phyloP scores from a whole-genome alignment of 2,888 invertebrate genomes.

The Dicyrtoma fusca region DNA sequence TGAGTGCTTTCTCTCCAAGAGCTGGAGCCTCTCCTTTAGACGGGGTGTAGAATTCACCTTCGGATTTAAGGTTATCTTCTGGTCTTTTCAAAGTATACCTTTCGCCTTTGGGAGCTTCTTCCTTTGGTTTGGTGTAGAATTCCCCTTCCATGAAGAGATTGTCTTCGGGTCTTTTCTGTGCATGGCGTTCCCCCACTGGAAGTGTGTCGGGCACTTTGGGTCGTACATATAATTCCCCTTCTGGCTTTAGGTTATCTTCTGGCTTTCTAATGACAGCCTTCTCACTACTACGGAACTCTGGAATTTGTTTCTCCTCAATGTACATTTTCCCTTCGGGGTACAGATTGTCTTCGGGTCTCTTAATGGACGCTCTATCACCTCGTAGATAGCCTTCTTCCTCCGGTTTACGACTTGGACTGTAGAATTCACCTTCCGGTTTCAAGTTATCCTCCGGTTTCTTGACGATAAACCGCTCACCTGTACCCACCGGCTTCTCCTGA shows the following conservation, averaged over 20 bases:
- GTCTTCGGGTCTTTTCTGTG: slow-evolving; percentile 60
- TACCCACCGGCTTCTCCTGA: slow-evolving; percentile 56
- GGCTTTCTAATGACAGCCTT: slow-evolving; percentile 59
- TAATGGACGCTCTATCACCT: slow-evolving; percentile 59
- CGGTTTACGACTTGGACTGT: slow-evolving; percentile 59
- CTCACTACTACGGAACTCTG: slow-evolving; percentile 23
- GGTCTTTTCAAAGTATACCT: slow-evolving; percentile 59
- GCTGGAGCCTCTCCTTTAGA: slow-evolving; percentile 10
- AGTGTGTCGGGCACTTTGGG: slow-evolving; percentile 60
- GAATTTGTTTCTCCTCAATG: slow-evolving; percentile 60
- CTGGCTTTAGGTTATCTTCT: slow-evolving; percentile 62
- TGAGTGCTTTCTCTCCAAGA: slow-evolving; percentile 63
- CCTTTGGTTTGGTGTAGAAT: slow-evolving; percentile 25
- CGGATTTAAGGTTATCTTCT: slow-evolving; percentile 62
- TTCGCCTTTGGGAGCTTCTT: slow-evolving; percentile 60
- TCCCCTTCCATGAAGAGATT: slow-evolving; percentile 64
- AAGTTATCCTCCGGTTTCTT: slow-evolving; percentile 66
- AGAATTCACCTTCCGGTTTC: slow-evolving; percentile 59
- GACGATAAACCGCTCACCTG: slow-evolving; percentile 61
- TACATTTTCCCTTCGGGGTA: slow-evolving; percentile 60
- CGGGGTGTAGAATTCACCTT: slow-evolving; percentile 61
- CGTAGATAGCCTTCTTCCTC: slow-evolving; percentile 59
- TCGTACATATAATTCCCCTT: slow-evolving; percentile 63
- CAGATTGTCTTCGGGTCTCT: slow-evolving; percentile 58
- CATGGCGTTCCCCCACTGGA: slow-evolving; percentile 58